phyloP scores from a whole-genome alignment of 1,140 invertebrate genomes.

The Orius insidiosus region DNA sequence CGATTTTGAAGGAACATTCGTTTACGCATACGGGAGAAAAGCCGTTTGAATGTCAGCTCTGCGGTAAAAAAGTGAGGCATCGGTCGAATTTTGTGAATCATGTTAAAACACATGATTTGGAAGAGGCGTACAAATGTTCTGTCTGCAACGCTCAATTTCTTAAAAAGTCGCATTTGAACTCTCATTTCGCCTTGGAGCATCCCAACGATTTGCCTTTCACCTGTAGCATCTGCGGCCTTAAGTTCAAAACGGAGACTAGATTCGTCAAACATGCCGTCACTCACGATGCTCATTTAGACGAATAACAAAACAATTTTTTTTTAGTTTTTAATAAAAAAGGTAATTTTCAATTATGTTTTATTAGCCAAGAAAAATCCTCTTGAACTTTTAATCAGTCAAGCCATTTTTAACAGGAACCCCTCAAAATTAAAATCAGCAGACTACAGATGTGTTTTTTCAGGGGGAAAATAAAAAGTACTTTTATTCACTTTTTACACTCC shows the following conservation, averaged over 20 bases:
- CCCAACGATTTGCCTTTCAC: constrained; percentile 23
- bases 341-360: too few species aligned
- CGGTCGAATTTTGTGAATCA: constrained; percentile 22
- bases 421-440: too few species aligned
- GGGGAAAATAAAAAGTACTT: too few species aligned
- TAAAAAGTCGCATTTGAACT: constrained; percentile 12
- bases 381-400: too few species aligned
- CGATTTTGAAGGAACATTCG: constrained; percentile 28
- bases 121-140: constrained; percentile 7
- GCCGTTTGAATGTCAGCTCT: constrained; percentile 38
- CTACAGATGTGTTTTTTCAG: too few species aligned
- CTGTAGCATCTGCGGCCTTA: constrained; percentile 25
- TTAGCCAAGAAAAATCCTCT: too few species aligned
- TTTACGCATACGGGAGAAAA: constrained; percentile 40
- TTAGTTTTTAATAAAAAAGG: too few species aligned
- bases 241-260: constrained; percentile 26
- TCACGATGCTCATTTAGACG: constrained; percentile 13
- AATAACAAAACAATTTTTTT: constrained; percentile 1
- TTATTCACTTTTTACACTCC: too few species aligned
- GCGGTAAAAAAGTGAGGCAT: constrained; percentile 27
- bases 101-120: constrained; percentile 13
- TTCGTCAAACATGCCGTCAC: constrained; percentile 18
- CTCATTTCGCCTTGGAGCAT: constrained; percentile 18
- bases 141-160: constrained; percentile 5
- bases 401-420: too few species aligned